Percentiles rank a stretch among this genome's conserved stretches.
These are phyloP conservation scores for Tragelaphus strepsiceros DNA, from an alignment of 2,113 vertebrate species.

Conservation along the genomic window DNA sequence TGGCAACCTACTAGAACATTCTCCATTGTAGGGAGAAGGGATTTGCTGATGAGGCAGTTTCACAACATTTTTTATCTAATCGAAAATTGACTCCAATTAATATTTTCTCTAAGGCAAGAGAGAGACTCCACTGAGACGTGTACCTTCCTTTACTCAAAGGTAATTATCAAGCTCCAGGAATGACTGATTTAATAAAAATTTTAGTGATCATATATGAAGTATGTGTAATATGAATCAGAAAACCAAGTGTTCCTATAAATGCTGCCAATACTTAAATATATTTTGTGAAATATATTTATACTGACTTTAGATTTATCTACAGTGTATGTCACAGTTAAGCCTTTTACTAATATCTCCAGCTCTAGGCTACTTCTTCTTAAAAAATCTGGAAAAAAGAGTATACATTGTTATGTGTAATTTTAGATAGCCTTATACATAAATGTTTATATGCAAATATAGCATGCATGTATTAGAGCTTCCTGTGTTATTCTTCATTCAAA, in stretches of 20 bases:
- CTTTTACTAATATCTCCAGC: not conserved
- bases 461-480: not conserved
- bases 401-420: not conserved
- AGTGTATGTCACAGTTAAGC: not conserved
- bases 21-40: not conserved
- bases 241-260: not conserved
- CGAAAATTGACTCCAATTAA: slow-evolving; percentile 63
- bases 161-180: slow-evolving; percentile 65
- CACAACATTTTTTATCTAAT: slow-evolving; percentile 40
- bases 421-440: not conserved
- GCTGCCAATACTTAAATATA: not conserved
- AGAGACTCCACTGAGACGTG: slow-evolving; percentile 22
- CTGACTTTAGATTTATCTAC: not conserved
- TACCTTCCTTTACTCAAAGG: slow-evolving; percentile 49
- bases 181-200: slow-evolving; percentile 59
- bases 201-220: slow-evolving; percentile 34
- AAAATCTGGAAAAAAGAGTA: not conserved
- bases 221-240: slow-evolving; percentile 10
- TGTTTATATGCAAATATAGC: not conserved
- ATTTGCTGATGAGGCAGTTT: slow-evolving; percentile 34
- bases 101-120: slow-evolving; percentile 56
- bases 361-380: not conserved
- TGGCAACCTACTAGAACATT: not conserved
- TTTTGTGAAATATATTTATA: not conserved
- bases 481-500: slow-evolving; percentile 25